Evolutionary conservation across 2,113 vertebrate species (phyloP).

Genomic region (Emydocephalus ijimae): DNA sequence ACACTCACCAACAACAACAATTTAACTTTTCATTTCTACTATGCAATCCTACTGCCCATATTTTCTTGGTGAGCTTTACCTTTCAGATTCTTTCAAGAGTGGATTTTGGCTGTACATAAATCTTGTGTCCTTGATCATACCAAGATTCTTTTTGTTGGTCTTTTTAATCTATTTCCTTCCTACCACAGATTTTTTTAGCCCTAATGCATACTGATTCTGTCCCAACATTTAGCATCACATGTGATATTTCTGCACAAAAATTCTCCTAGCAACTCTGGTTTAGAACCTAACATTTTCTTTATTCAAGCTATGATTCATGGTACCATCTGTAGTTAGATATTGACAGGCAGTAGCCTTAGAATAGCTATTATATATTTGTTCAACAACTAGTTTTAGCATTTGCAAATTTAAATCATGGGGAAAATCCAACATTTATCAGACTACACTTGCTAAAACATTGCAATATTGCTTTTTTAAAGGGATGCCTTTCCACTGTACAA

Average conservation of each 20-base stretch:
- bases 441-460: slow-evolving; percentile 44
- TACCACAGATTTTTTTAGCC: slow-evolving; percentile 43
- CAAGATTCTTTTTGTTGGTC: slow-evolving; percentile 60
- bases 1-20: too few relatives aligned
- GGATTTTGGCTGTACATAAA: slow-evolving; percentile 32
- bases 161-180: slow-evolving; percentile 59
- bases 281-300: slow-evolving; percentile 62
- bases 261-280: slow-evolving; percentile 71
- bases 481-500: background rate
- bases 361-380: slow-evolving; percentile 62
- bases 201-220: slow-evolving; percentile 48
- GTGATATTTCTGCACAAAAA: slow-evolving; percentile 60
- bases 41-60: background rate
- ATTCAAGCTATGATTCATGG: slow-evolving; percentile 66
- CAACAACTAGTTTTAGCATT: slow-evolving; percentile 58
- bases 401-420: slow-evolving; percentile 46
- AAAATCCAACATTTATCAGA: slow-evolving; percentile 44
- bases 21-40: background rate
- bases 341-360: slow-evolving; percentile 64
- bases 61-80: slow-evolving; percentile 30
- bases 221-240: slow-evolving; percentile 56
- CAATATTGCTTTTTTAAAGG: slow-evolving; percentile 43
- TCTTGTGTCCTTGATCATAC: slow-evolving; percentile 50
- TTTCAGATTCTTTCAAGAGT: slow-evolving; percentile 43
- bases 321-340: slow-evolving; percentile 72